These are phyloP conservation scores for Okapia johnstoni DNA, from an alignment of 2,113 vertebrate species.

Conservation along the genomic window DNA sequence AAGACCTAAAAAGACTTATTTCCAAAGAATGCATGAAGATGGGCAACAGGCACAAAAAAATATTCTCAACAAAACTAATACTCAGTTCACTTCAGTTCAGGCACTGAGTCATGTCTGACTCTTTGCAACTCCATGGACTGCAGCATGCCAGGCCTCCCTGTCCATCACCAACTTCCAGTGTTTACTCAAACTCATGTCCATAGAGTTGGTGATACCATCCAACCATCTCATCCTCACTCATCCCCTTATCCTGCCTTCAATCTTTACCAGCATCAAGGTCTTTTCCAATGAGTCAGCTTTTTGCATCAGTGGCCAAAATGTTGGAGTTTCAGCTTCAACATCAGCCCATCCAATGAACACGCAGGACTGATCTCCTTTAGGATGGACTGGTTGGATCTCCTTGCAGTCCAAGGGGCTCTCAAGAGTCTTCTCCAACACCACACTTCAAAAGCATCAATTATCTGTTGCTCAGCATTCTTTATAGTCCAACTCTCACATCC, in stretches of 20 bases:
- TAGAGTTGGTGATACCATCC: neutral
- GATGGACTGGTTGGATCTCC: neutral
- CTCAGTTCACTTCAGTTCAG: neutral
- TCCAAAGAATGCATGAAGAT: neutral
- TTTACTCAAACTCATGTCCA: neutral
- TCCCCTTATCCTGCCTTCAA: neutral
- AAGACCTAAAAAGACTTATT: neutral
- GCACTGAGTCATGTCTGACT: fast-evolving
- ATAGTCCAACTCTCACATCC: neutral
- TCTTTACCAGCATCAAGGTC: neutral
- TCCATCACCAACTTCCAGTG: neutral
- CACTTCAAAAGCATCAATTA: neutral
- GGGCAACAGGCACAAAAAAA: neutral
- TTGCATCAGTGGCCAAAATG: neutral
- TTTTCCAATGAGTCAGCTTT: fast-evolving
- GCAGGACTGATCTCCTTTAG: neutral
- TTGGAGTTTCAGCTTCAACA: neutral
- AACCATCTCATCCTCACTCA: neutral
- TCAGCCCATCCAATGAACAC: neutral
- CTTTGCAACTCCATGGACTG: fast-evolving
- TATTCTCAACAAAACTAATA: no score
- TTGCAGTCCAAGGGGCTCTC: neutral
- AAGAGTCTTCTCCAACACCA: neutral
- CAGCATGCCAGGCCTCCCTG: neutral
- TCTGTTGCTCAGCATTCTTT: neutral